These are phyloP conservation scores for Enteromius mattozi DNA, from an alignment of 2,797 vertebrate genomes.

Conservation along the genomic window DNA sequence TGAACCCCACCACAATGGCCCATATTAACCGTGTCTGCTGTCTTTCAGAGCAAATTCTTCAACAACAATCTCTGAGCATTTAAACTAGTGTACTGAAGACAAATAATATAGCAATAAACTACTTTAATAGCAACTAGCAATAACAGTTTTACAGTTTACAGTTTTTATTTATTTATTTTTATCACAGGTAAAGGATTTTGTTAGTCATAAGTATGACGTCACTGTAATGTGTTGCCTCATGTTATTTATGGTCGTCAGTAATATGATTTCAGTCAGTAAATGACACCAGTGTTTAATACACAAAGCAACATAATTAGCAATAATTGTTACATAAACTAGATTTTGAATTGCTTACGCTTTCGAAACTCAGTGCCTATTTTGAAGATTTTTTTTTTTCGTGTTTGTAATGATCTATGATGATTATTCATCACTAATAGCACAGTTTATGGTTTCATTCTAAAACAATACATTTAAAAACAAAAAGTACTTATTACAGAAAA, in stretches of 20 bases:
- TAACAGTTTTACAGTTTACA: not conserved
- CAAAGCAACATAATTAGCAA: not conserved
- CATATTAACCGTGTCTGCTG: slow-evolving; percentile 53
- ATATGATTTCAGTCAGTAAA: not conserved
- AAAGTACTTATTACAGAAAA: not conserved
- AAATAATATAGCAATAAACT: not conserved
- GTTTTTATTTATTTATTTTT: no score
- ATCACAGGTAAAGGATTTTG: not conserved
- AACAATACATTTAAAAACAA: not conserved
- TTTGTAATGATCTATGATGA: not conserved
- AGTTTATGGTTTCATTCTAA: not conserved
- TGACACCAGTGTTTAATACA: not conserved
- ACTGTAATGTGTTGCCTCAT: not conserved
- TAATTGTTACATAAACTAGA: not conserved
- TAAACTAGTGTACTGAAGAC: not conserved
- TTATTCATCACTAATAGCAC: not conserved
- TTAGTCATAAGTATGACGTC: not conserved
- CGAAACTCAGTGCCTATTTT: not conserved
- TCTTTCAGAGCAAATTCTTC: slow-evolving; percentile 32
- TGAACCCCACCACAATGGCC: slow-evolving; percentile 56
- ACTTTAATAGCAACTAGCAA: no score
- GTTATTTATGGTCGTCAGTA: not conserved
- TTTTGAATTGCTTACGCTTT: not conserved
- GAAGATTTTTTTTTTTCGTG: not conserved
- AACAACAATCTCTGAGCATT: slow-evolving; percentile 1